These are phyloP conservation scores for Catamblyrhynchus diadema DNA, from an alignment of 2,797 vertebrate genomes.

Conservation along the genomic window DNA sequence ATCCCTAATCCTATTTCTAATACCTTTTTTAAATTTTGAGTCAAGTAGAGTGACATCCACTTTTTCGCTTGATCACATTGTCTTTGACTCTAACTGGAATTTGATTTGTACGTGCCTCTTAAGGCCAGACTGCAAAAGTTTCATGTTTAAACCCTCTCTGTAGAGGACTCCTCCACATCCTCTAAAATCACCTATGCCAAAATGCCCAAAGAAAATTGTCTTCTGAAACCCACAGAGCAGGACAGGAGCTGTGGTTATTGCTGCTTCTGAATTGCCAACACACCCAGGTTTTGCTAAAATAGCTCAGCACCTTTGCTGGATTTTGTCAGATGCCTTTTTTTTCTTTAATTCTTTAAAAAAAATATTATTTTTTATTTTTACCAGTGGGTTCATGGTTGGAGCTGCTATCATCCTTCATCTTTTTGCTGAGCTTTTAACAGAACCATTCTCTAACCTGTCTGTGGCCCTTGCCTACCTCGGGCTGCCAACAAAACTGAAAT, in stretches of 20 bases:
- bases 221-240: background rate
- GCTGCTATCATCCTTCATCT: background rate
- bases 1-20: background rate
- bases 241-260: background rate
- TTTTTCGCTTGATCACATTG: background rate
- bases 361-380: background rate
- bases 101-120: background rate
- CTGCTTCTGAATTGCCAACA: background rate
- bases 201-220: background rate
- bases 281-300: background rate
- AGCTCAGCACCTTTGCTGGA: background rate
- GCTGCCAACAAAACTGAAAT: background rate
- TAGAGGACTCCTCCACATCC: background rate
- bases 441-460: background rate
- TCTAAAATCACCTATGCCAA: background rate
- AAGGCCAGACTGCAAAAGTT: background rate
- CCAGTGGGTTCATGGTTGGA: background rate
- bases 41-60: background rate
- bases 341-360: background rate
- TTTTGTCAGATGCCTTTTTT: background rate
- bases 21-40: background rate
- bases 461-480: background rate
- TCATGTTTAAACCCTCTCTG: background rate
- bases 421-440: background rate
- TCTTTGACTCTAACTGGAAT: background rate